A percentile compares a stretch with the other conserved stretches of the same genome.
phyloP scores from a whole-genome alignment of 2,888 invertebrate species.

The Junonia oenone region DNA sequence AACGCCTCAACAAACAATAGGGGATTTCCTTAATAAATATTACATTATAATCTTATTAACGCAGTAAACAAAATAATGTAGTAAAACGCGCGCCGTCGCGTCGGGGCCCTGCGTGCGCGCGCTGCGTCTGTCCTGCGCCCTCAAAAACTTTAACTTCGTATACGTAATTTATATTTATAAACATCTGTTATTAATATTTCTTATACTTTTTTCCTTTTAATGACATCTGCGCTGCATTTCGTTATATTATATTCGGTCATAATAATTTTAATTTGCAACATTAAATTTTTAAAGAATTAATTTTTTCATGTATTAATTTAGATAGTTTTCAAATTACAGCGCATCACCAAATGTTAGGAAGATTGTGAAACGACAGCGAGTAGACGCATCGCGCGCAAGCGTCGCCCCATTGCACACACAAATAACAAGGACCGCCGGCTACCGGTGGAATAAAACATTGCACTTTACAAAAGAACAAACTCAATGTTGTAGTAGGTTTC shows the following conservation, averaged over 20 bases:
- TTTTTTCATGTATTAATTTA: conserved; percentile 34
- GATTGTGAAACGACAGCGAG: conserved; percentile 40
- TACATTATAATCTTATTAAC: conserved; percentile 45
- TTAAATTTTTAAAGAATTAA: conserved; percentile 11
- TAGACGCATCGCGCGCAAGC: conserved; percentile 47
- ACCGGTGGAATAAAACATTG: conserved; percentile 79
- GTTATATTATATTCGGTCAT: not conserved
- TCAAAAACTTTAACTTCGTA: conserved; percentile 1
- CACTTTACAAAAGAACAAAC: conserved; percentile 76
- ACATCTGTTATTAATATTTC: not conserved
- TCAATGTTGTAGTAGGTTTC: conserved; percentile 79
- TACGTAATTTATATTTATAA: conserved; percentile 2
- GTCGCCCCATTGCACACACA: conserved; percentile 66
- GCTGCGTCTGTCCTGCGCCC: conserved; percentile 25
- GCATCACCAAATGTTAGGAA: conserved; percentile 31
- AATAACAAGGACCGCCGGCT: conserved; percentile 74
- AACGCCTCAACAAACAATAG: conserved; percentile 55
- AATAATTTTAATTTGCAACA: not conserved
- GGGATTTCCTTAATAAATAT: conserved; percentile 49
- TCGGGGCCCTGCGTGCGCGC: conserved; percentile 44
- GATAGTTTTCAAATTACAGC: conserved; percentile 33
- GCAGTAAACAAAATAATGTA: conserved; percentile 71
- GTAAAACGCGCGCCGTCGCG: conserved; percentile 76
- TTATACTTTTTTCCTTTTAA: not conserved
- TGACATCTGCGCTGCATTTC: not conserved